Base-by-base conservation (phyloP, 2,888 invertebrate genomes). In the Drosophila quinaria region DNA sequence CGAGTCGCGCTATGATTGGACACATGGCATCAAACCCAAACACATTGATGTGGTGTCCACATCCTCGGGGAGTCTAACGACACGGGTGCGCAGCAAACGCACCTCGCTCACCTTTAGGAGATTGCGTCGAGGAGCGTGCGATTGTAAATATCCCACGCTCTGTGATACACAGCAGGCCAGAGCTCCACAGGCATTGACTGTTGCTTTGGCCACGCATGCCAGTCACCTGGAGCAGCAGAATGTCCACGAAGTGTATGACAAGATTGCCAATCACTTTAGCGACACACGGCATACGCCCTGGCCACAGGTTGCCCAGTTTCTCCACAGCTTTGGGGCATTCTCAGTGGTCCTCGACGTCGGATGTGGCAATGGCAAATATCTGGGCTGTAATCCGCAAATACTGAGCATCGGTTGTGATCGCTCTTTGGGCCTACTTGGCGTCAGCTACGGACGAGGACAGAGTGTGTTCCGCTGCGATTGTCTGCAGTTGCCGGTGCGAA, bases 291-390 rank as follows among this genome's bases (percentile, higher is more conserved):
- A 98, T 92, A 97, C 96, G 85, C 96, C 97, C 17, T 99, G 99
- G 99, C 98, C 98, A 0, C 95, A 95, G 76, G 98, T 99, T 1
- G 93, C 95, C 0, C 93, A 96, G 76, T 99, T 99, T 93, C 93
- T 98, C 31, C 92, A 94, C 15, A 93, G 93, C 5, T 95, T 97
- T 74, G 91, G 94, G 0, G 65, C 92, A 0, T 97, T 96, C 0
- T 95, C 96, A 1, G 91, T 98, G 10, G 91, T 99, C 13, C 91
- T 98, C 4, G 99, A 99, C 93, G 95, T 99, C 39, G 99, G 99
- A 6, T 98, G 99, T 92, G 99, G 99, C 10, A 99, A 99, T 94
- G 99, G 99, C 42, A 99, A 99, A 94, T 99, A 99, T 93, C 94
- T 99, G 1, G 73, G 73, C 13, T 84, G 87, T 61, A 94, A 89